A percentile compares a stretch with the other conserved stretches of the same genome.
phyloP scores from a whole-genome alignment of 2,113 vertebrate genomes.

The Mus musculus region GRCm39 chr19:20535001-20535500 shows the following conservation, averaged over 20 bases:
- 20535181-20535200: background rate
- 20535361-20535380: background rate
- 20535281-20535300: background rate
- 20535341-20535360: background rate
- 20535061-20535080: background rate
- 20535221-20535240: slow-evolving; percentile 21
- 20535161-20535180: background rate
- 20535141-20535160: background rate
- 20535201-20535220: background rate
- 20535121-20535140: background rate
- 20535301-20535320: background rate
- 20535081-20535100: background rate
- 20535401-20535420: background rate
- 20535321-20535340: background rate
- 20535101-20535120: background rate
- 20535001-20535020: slow-evolving; percentile 66
- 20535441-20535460: background rate
- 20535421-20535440: background rate
- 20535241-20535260: slow-evolving; percentile 10
- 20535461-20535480: background rate
- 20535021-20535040: slow-evolving; percentile 49
- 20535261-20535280: background rate
- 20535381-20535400: background rate
- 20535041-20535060: slow-evolving; percentile 26
- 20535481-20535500: background rate